Percentiles rank a stretch among this genome's conserved stretches.
Evolutionary conservation across 2,113 vertebrate genomes (phyloP).

Genomic region (Esox niger): DNA sequence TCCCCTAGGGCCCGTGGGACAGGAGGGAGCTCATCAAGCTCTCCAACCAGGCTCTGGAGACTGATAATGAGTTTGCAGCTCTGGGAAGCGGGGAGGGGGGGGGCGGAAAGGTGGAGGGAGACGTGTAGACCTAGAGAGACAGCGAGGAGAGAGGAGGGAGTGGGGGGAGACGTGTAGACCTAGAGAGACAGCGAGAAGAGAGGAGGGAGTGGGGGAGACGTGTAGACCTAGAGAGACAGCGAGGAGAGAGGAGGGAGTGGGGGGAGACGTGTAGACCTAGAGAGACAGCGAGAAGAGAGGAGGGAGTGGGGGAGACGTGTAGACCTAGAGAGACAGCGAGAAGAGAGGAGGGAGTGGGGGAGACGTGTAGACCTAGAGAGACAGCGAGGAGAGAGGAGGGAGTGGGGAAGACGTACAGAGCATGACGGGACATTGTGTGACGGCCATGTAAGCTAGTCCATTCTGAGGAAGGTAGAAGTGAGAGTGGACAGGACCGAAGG

Average conservation of each 20-base stretch:
- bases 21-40: not conserved
- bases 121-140: not conserved
- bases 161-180: too few relatives aligned
- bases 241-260: too few relatives aligned
- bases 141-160: too few relatives aligned
- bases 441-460: too few relatives aligned
- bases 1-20: not conserved
- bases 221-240: too few relatives aligned
- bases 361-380: too few relatives aligned
- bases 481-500: not conserved
- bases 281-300: too few relatives aligned
- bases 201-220: too few relatives aligned
- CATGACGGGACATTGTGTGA: not conserved
- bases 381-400: not conserved
- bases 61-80: constrained; percentile 49
- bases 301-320: too few relatives aligned
- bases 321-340: too few relatives aligned
- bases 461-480: not conserved
- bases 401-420: not conserved
- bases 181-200: too few relatives aligned
- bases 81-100: constrained; percentile 2
- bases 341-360: not conserved
- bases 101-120: not conserved
- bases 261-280: too few relatives aligned
- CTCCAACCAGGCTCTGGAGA: constrained; percentile 32